Evolutionary conservation across 2,888 invertebrate species (phyloP).

Genomic region (Odontocolon sp.): DNA sequence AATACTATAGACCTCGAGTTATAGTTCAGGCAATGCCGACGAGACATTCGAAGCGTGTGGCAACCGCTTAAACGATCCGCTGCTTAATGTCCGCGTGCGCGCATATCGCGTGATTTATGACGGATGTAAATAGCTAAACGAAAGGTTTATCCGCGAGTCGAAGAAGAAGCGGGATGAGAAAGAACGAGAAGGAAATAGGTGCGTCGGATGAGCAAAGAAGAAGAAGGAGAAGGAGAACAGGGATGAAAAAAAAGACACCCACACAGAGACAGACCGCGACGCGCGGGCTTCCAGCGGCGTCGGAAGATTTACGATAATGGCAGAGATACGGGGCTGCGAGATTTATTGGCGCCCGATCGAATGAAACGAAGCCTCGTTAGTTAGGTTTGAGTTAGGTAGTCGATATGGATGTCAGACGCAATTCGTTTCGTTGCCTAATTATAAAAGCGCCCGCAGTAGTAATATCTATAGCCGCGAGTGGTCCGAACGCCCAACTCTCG

Average conservation of each 20-base stretch:
- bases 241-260: conserved; percentile 32
- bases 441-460: conserved; percentile 73
- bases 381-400: conserved; percentile 77
- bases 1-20: conserved; percentile 26
- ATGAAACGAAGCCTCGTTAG: conserved; percentile 78
- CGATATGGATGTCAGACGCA: conserved; percentile 77
- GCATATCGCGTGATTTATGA: conserved; percentile 70
- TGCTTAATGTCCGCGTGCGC: conserved; percentile 63
- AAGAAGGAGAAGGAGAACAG: conserved; percentile 13
- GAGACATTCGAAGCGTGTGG: conserved; percentile 58
- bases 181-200: conserved; percentile 14
- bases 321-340: conserved; percentile 73
- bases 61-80: conserved; percentile 61
- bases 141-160: conserved; percentile 70
- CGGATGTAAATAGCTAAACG: conserved; percentile 73
- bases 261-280: conserved; percentile 56
- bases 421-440: conserved; percentile 79
- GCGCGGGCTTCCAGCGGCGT: conserved; percentile 69
- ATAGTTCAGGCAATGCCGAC: conserved; percentile 34
- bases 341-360: conserved; percentile 76
- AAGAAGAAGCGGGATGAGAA: conserved; percentile 35
- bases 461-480: neutral
- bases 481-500: conserved; percentile 6
- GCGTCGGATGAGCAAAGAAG: conserved; percentile 29
- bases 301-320: conserved; percentile 78